Evolutionary conservation across 2,113 vertebrate species (phyloP).

Genomic region (Oncorhynchus tshawytscha): DNA sequence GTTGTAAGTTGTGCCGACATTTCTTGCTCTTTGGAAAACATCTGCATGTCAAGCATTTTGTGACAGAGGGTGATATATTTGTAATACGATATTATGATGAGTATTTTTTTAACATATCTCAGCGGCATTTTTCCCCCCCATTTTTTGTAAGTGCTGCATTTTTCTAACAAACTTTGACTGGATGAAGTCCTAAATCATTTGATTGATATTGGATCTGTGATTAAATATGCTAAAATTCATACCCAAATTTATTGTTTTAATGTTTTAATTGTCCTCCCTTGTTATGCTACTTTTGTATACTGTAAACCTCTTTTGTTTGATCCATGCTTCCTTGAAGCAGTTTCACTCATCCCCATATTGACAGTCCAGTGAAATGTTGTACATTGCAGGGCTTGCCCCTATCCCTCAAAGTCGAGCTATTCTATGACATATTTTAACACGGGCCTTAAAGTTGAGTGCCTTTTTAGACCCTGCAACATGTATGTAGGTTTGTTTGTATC

Average conservation of each 20-base stretch:
- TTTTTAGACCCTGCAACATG: conserved; percentile 57
- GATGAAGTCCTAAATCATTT: conserved; percentile 64
- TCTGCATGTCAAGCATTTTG: conserved; percentile 98
- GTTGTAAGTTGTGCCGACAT: conserved; percentile 97
- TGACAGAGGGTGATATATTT: conserved; percentile 91
- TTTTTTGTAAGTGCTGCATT: conserved; percentile 86
- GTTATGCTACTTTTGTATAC: conserved; percentile 91
- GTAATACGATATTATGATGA: conserved; percentile 77
- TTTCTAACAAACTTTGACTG: conserved; percentile 81
- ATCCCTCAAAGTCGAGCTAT: conserved; percentile 48
- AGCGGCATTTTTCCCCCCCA: conserved; percentile 78
- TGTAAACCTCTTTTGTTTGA: conserved; percentile 94
- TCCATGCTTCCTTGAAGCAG: conserved; percentile 98
- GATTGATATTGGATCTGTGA: conserved; percentile 59
- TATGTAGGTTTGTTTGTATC: conserved; percentile 51
- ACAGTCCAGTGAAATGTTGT: conserved; percentile 83
- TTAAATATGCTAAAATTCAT: conserved; percentile 78
- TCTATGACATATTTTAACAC: conserved; percentile 42
- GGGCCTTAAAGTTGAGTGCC: conserved; percentile 67
- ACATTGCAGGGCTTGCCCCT: conserved; percentile 72
- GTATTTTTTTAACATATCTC: conserved; percentile 74
- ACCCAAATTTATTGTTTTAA: conserved; percentile 79
- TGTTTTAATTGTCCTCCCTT: conserved; percentile 77
- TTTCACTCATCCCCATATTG: conserved; percentile 98
- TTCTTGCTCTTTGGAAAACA: conserved; percentile 84